These are phyloP conservation scores for Hoplodrina ambigua DNA, from an alignment of 2,888 invertebrate genomes.

Conservation along the genomic window DNA sequence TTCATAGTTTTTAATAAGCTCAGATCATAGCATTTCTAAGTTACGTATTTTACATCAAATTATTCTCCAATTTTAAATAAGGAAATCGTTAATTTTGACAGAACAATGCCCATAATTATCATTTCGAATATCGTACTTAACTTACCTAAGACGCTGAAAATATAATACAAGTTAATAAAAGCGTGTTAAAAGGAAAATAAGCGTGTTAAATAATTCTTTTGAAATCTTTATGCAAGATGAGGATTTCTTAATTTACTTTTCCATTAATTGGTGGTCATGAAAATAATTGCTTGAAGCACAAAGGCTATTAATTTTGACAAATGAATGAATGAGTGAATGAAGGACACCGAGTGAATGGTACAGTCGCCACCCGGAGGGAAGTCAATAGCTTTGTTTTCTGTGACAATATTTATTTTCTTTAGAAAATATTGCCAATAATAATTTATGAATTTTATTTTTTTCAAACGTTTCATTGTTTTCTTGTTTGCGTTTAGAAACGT, in stretches of 20 bases:
- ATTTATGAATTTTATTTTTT: too few relatives aligned
- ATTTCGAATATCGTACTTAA: constrained; percentile 14
- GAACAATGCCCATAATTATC: constrained; percentile 24
- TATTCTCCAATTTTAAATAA: constrained; percentile 10
- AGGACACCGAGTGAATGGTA: constrained; percentile 40
- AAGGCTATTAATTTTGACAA: constrained; percentile 68
- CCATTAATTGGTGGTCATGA: constrained; percentile 59
- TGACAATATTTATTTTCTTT: constrained; percentile 31
- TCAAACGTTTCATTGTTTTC: too few relatives aligned
- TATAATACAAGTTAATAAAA: constrained; percentile 21
- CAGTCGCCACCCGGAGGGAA: constrained; percentile 5
- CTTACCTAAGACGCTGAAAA: neutral
- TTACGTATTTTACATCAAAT: neutral
- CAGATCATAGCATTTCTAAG: too few relatives aligned
- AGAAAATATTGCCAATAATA: too few relatives aligned
- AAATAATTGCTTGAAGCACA: constrained; percentile 62
- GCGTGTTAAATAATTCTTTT: constrained; percentile 39
- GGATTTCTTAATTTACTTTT: constrained; percentile 60
- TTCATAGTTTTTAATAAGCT: neutral
- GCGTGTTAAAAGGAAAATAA: constrained; percentile 43
- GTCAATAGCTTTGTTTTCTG: constrained; percentile 44
- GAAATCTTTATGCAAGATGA: constrained; percentile 53
- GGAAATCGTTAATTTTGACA: neutral
- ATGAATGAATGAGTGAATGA: constrained; percentile 44
- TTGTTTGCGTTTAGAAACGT: too few relatives aligned